Evolutionary conservation across 1,140 invertebrate genomes (phyloP), one percentile per base, ranked within the genome.

Genomic region (Solenopsis fugax): DNA sequence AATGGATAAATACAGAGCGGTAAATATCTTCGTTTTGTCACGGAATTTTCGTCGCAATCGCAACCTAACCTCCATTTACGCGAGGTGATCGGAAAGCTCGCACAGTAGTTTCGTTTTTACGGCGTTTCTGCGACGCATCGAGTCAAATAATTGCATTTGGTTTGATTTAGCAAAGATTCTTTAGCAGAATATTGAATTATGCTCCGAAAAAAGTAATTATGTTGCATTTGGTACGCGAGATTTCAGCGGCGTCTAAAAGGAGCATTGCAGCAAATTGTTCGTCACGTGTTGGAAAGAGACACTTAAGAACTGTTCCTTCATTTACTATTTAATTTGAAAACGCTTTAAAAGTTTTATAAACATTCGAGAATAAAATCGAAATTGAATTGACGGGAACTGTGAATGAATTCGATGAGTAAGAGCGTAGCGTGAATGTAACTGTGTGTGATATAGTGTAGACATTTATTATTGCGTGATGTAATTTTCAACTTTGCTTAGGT

Each of bases 51-150:
- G 16, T 50, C 54, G 18, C 41, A 4, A 34, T 21, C 7, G 52
- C 4, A 1, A 84, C 80, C n/a, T 84, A 84, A 84, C 80, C 80
- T 84, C 80, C 4, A 73, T 37, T 75, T 24, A 1, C n/a, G 10
- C 16, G 10, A 56, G n/a, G 13, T 72, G 60, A 0, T 21, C 24
- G n/a, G 12, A 4, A n/a, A 13, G n/a, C 13, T 60, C 21, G 7
- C 52, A 48, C 16, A 58, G 29, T 60, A 48, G 12, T 56, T 29
- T 71, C 4, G 16, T 4, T 58, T 34, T 58, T 13, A 16, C 0
- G 7, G 13, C 13, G 1, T 21, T 54, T 52, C 10, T 18, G 1
- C 24, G 13, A 21, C 16, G 41, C 65, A 16, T 78, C 12, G 12
- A 29, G 10, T 21, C 13, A 2, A 6, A 41, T 5, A 18, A 24